Evolutionary conservation across 2,113 vertebrate species (phyloP), one percentile per base, ranked within the genome.

Genomic region (Tragelaphus strepsiceros): DNA sequence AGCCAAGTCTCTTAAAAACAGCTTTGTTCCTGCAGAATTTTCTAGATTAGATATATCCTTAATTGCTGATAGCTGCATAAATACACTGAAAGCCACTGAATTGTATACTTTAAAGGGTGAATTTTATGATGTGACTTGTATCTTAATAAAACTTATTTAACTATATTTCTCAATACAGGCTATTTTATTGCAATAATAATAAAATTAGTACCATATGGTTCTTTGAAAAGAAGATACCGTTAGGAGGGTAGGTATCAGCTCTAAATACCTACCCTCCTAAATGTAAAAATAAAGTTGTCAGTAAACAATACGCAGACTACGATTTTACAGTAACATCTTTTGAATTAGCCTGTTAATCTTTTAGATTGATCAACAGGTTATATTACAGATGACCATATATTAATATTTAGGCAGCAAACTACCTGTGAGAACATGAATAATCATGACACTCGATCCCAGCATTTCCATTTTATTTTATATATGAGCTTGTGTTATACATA

Each of bases 11-110:
- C 8, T 95, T 61, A 54, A 88, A 90, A 85, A 19, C 3, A 15
- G 59, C 46, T 96, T 94, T 94, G 15, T 96, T 96, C 39, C 28
- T 94, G 9, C 43, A 96, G 11, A 59, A 74, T 81, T 89, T 49
- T 26, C 61, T 89, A 88, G 56, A 62, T 87, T 61, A 85, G n/a
- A 6, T 97, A 67, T 84, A 32, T 92, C 43, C 78, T 3, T 94
- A 53, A 51, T 54, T 95, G 39, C 71, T 86, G 71, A 39, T 81
- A 49, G 51, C 67, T 96, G 15, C 32, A 89, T 43, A 97, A 71
- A 86, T 95, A 35, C 43, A 64, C 19, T 85, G 21, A 89, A 92
- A 89, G 15, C 35, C 58, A 97, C 64, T 92, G 26, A 85, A 80
- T 86, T 93, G 3, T 81, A 14, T 88, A 61, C 22, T 91, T 91